phyloP scores from a whole-genome alignment of 2,888 invertebrate species.

The Oegoconia quadripuncta region DNA sequence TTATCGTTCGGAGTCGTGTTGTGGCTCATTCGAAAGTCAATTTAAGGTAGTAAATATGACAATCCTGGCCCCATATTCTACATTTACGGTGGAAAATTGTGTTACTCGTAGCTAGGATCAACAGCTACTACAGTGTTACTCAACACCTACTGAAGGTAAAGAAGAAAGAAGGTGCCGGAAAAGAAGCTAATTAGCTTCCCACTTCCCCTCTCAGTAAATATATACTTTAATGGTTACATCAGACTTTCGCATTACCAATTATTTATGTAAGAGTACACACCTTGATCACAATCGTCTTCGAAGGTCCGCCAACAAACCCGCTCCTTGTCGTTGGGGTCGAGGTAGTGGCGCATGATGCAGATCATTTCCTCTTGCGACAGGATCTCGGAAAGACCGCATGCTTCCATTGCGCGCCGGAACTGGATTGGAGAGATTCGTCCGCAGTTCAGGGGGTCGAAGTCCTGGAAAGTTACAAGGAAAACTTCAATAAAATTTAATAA shows the following conservation, averaged over 20 bases:
- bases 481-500: no score
- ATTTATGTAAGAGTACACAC: constrained; percentile 42
- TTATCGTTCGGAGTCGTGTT: no score
- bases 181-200: no score
- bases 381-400: constrained; percentile 80
- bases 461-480: no score
- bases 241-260: background rate
- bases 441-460: constrained; percentile 83
- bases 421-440: constrained; percentile 85
- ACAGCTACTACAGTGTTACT: no score
- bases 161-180: no score
- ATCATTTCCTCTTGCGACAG: constrained; percentile 81
- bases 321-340: constrained; percentile 84
- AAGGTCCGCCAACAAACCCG: constrained; percentile 87
- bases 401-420: constrained; percentile 84
- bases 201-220: background rate
- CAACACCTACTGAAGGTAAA: no score
- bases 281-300: constrained; percentile 87
- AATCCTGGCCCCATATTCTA: no score
- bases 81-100: no score
- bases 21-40: no score
- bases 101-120: no score
- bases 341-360: constrained; percentile 82
- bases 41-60: no score
- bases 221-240: background rate